Percentiles rank a stretch among this genome's conserved stretches.
Evolutionary conservation across 2,888 invertebrate genomes (phyloP).

Genomic region (Drosophila greeni): DNA sequence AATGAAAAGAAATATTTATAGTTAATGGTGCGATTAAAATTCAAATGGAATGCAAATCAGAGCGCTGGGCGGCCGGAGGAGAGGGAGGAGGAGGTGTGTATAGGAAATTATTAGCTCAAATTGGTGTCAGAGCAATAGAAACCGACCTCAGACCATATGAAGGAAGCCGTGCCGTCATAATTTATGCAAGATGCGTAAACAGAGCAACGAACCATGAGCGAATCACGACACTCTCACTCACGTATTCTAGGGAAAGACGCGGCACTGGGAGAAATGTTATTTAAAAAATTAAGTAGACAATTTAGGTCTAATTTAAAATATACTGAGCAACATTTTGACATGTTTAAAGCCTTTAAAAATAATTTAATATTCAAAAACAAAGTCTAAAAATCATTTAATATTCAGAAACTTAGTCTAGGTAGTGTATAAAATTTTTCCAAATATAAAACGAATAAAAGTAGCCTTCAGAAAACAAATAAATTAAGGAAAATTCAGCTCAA

Average conservation of each 20-base stretch:
- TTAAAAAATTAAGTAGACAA: background rate
- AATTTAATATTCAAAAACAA: background rate
- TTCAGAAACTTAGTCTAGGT: background rate
- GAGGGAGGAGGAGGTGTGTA: slow-evolving; percentile 14
- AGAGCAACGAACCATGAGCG: slow-evolving; percentile 61
- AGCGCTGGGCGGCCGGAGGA: slow-evolving; percentile 32
- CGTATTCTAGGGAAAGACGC: slow-evolving; percentile 37
- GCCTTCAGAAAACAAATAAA: background rate
- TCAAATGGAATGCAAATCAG: slow-evolving; percentile 72
- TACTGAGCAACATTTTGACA: background rate
- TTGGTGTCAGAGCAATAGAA: slow-evolving; percentile 67
- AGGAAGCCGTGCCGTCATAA: slow-evolving; percentile 54
- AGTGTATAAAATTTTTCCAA: background rate
- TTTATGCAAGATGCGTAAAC: slow-evolving; percentile 69
- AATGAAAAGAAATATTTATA: slow-evolving; percentile 63
- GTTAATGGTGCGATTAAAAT: slow-evolving; percentile 67
- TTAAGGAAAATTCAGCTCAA: background rate
- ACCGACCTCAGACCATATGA: slow-evolving; percentile 37
- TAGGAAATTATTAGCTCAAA: slow-evolving; percentile 69
- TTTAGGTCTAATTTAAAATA: background rate
- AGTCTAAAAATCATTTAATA: background rate
- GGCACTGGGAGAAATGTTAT: background rate
- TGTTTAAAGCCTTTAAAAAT: background rate
- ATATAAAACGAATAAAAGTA: background rate
- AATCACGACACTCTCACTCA: slow-evolving; percentile 68